Conservation (phyloP, 2,113 vertebrate genomes). For the Sminthopsis crassicaudata region DNA sequence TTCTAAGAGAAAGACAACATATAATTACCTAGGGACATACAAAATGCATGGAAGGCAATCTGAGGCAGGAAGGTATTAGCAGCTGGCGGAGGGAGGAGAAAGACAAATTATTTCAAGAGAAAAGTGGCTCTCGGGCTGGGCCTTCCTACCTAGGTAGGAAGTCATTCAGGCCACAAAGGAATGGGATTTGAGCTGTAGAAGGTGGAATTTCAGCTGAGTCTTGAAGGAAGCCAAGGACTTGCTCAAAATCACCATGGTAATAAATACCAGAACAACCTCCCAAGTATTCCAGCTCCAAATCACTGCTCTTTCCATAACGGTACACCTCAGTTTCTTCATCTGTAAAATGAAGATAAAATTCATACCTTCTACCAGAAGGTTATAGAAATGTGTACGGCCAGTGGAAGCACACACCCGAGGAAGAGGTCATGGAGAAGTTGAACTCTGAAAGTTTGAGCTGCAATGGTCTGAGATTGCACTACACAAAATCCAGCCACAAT, state of each 20-base stretch:
- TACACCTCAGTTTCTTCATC: background rate
- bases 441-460: background rate
- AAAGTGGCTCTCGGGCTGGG: background rate
- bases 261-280: background rate
- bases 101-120: background rate
- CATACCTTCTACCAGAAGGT: background rate
- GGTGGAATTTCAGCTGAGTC: background rate
- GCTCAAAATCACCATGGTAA: background rate
- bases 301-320: background rate
- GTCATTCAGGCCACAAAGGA: background rate
- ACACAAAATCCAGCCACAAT: background rate
- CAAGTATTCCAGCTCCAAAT: background rate
- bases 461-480: background rate
- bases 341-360: rapidly evolving
- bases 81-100: background rate
- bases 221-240: background rate
- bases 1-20: background rate
- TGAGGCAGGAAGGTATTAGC: background rate
- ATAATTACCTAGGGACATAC: background rate
- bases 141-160: background rate
- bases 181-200: background rate
- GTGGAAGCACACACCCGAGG: background rate
- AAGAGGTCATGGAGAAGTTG: background rate
- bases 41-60: background rate
- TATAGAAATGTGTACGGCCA: background rate